A percentile compares a stretch with the other conserved stretches of the same genome.
Evolutionary conservation across 2,113 vertebrate genomes (phyloP).

Genomic region (Leiothrix lutea): DNA sequence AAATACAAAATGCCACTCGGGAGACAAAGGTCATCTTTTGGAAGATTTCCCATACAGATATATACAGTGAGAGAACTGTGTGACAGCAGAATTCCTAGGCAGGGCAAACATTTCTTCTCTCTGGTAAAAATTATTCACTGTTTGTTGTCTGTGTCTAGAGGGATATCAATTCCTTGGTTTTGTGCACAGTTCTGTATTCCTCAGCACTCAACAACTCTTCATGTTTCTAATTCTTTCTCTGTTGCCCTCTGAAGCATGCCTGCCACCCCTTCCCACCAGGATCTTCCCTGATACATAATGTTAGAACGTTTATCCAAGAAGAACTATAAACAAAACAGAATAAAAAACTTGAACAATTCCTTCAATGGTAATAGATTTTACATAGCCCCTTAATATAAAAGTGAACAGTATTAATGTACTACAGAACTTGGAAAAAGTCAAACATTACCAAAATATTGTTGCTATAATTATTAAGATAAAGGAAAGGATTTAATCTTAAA

Average conservation of each 20-base stretch:
- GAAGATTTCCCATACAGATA: not conserved
- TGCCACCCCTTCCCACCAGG: not conserved
- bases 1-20: not conserved
- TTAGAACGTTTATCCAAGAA: not conserved
- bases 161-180: not conserved
- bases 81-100: not conserved
- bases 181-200: not conserved
- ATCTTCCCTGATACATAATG: not conserved
- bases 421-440: not conserved
- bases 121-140: not conserved
- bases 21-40: not conserved
- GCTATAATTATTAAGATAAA: not conserved
- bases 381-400: not conserved
- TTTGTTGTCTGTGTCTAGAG: not conserved
- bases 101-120: not conserved
- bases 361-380: not conserved
- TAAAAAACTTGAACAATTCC: not conserved
- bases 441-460: not conserved
- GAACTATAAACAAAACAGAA: not conserved
- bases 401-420: not conserved
- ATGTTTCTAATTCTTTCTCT: not conserved
- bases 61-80: not conserved
- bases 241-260: not conserved
- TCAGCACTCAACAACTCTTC: not conserved
- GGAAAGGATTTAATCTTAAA: not conserved